Base-by-base conservation (phyloP, 2,888 invertebrate genomes). In the Ichneumon xanthorius region DNA sequence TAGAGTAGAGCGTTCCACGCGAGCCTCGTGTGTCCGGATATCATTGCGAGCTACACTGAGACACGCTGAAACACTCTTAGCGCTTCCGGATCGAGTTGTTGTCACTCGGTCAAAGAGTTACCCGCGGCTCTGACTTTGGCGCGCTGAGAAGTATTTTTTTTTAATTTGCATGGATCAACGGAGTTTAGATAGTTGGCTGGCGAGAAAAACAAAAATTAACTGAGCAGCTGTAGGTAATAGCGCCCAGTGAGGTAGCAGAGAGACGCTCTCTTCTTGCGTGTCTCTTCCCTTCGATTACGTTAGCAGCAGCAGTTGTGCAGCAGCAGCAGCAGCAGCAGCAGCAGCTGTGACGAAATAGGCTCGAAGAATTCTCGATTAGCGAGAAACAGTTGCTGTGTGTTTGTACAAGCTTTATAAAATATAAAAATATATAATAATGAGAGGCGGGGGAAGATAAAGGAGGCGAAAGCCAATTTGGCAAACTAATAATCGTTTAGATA, bases 221-320 rank as follows among this genome's bases (percentile, higher is more conserved):
- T 16, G 19, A 72, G 40, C 72, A 30, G 67, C 50, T 53, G 63
- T 9, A 22, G 19, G 45, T 40, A 68, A 7, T 16, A 55, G 22
- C 6, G 37, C 16, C 5, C 30, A 9, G 78, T 5, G 50, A 67
- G 19, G 30, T 75, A 45, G 45, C 50, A 45, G 45, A 30, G 40
- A 70, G 65, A 85, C 85, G 77, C 76, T 88, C 88, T 89, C 88
- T 88, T 89, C 89, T 87, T 86, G 87, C 87, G 87, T 89, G 87
- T 87, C 85, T 87, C 87, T 86, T 87, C 81, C 76, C 87, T 86
- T 84, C 76, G 85, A 70, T 83, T 85, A 84, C 87, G 88, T 87
- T 88, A 87, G 58, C 77, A 68, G 78, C 37, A 76, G 26, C 76
- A 77, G 78, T 83, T 81, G 53, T 76, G 76, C 78, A 85, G 77